Conservation (phyloP, 2,888 invertebrate species). For the Drosophila peninsularis region DNA sequence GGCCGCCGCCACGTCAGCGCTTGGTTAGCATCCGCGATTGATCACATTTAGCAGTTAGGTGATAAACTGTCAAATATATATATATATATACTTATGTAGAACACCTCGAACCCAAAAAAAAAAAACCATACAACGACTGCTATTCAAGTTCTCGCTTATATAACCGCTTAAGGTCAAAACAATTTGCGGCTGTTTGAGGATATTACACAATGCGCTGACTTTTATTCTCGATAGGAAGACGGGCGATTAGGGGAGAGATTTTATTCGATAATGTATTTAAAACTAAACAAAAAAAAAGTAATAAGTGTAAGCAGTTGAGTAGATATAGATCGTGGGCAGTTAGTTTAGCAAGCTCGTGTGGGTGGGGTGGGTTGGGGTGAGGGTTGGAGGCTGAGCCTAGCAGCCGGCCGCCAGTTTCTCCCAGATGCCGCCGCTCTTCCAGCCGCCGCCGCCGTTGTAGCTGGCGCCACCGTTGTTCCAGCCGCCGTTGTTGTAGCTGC, state of each 20-base stretch:
- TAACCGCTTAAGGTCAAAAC: conserved; percentile 48
- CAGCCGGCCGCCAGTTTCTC: conserved; percentile 76
- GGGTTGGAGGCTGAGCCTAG: conserved; percentile 31
- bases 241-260: conserved; percentile 12
- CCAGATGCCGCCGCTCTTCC: conserved; percentile 77
- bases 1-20: conserved; percentile 4
- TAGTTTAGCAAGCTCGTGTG: conserved; percentile 36
- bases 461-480: conserved; percentile 49
- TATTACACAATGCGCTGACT: conserved; percentile 31
- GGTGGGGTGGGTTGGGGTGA: conserved; percentile 1
- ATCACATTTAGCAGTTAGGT: conserved; percentile 51
- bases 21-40: conserved; percentile 39
- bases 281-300: conserved; percentile 58
- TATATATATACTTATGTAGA: conserved; percentile 21
- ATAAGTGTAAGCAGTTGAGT: conserved; percentile 42
- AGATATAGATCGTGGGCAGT: conserved; percentile 25
- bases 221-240: conserved; percentile 21
- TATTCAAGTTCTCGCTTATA: conserved; percentile 49
- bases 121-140: conserved; percentile 39
- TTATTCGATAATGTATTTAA: conserved; percentile 55
- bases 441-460: conserved; percentile 50
- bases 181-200: conserved; percentile 36
- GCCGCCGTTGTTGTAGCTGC: conserved; percentile 33
- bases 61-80: conserved; percentile 37
- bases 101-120: conserved; percentile 40